Evolutionary conservation across 2,888 invertebrate genomes (phyloP).

Genomic region (Cheilosia vernalis): DNA sequence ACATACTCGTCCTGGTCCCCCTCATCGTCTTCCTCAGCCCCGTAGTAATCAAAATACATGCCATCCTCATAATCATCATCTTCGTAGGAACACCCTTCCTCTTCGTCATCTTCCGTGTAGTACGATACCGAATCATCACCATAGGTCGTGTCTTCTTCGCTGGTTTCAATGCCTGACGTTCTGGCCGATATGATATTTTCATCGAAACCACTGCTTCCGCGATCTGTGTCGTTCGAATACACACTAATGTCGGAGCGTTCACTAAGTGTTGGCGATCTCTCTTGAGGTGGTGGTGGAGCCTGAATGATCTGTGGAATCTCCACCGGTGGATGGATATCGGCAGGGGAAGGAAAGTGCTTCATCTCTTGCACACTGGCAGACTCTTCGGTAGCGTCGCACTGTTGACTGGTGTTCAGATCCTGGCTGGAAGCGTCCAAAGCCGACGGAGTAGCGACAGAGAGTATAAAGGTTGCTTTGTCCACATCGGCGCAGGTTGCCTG

Average conservation of each 20-base stretch:
- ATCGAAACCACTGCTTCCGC: conserved; percentile 80
- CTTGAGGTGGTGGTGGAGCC: conserved; percentile 40
- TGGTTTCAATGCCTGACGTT: conserved; percentile 81
- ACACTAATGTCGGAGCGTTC: conserved; percentile 38
- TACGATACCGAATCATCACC: conserved; percentile 70
- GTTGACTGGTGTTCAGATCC: conserved; percentile 74
- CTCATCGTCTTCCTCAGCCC: conserved; percentile 39
- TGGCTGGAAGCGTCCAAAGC: conserved; percentile 76
- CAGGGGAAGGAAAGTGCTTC: conserved; percentile 78
- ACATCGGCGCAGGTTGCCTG: conserved; percentile 76
- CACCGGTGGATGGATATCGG: conserved; percentile 69
- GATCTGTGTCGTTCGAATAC: conserved; percentile 67
- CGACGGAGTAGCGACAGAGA: conserved; percentile 77
- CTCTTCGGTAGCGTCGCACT: conserved; percentile 61
- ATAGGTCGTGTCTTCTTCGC: conserved; percentile 65
- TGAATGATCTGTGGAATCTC: conserved; percentile 30
- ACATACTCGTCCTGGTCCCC: neutral
- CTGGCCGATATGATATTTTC: conserved; percentile 79
- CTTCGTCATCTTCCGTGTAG: conserved; percentile 60
- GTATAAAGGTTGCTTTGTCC: conserved; percentile 77
- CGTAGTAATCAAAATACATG: conserved; percentile 24
- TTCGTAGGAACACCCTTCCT: conserved; percentile 15
- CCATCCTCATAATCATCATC: conserved; percentile 33
- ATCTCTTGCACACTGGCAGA: conserved; percentile 70
- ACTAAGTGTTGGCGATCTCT: conserved; percentile 58